Percentiles rank a stretch among this genome's conserved stretches.
phyloP scores from a whole-genome alignment of 2,113 vertebrate species.

The Butorides virescens region DNA sequence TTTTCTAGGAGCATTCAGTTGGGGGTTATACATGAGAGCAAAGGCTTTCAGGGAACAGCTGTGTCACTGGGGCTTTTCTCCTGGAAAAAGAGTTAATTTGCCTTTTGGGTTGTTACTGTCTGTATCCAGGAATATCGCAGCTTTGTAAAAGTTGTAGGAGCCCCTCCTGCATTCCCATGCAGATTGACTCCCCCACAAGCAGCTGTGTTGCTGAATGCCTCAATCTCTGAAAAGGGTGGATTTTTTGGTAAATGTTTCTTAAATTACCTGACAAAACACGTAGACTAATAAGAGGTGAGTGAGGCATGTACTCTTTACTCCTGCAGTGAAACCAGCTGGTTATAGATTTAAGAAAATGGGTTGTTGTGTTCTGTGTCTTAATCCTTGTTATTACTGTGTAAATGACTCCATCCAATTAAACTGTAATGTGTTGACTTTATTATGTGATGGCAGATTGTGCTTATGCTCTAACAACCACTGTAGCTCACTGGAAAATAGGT shows the following conservation, averaged over 20 bases:
- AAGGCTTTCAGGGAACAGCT: not conserved
- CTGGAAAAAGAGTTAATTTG: not conserved
- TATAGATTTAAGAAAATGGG: constrained; percentile 39
- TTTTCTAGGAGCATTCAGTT: not conserved
- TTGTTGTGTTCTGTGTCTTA: constrained; percentile 29
- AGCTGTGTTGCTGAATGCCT: not conserved
- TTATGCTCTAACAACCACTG: constrained; percentile 32
- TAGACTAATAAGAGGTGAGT: not conserved
- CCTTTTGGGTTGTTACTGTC: not conserved
- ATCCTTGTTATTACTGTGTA: constrained; percentile 52
- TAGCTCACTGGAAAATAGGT: constrained; percentile 43
- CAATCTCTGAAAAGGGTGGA: not conserved
- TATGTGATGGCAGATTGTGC: constrained; percentile 28
- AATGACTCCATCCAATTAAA: constrained; percentile 65
- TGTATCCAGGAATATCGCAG: not conserved
- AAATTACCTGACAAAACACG: not conserved
- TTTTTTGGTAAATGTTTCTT: not conserved
- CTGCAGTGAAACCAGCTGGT: constrained; percentile 46
- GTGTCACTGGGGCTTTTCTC: not conserved
- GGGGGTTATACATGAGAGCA: not conserved
- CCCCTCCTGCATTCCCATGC: not conserved
- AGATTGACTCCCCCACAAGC: not conserved
- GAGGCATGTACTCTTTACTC: not conserved
- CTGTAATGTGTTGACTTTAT: constrained; percentile 61
- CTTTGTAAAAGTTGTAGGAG: not conserved